Percentiles rank a stretch among this genome's conserved stretches.
Evolutionary conservation across 2,113 vertebrate species (phyloP).

Genomic region (Lycaon pictus): DNA sequence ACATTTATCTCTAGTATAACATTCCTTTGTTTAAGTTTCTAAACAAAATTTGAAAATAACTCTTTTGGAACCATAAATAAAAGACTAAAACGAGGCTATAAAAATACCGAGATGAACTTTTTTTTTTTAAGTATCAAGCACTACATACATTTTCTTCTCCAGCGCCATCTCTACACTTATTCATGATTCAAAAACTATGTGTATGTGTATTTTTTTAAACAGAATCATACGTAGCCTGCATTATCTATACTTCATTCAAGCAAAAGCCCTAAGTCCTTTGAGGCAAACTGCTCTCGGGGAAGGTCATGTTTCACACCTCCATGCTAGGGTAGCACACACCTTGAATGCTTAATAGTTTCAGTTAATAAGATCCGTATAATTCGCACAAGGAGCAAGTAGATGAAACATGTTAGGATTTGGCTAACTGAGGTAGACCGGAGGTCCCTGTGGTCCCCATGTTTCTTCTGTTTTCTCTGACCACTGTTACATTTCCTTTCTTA

Average conservation of each 20-base stretch:
- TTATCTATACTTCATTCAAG: neutral
- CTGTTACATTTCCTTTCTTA: slow-evolving; percentile 53
- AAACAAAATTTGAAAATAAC: slow-evolving; percentile 12
- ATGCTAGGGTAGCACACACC: neutral
- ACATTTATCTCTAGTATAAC: neutral
- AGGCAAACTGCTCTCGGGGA: neutral
- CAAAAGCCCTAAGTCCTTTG: slow-evolving; percentile 23
- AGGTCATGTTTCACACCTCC: slow-evolving; percentile 20
- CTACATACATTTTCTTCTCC: neutral
- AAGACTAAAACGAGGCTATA: neutral
- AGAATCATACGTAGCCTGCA: neutral
- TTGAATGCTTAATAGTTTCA: slow-evolving; percentile 49
- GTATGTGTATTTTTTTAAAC: neutral
- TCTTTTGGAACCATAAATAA: neutral
- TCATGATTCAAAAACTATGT: neutral
- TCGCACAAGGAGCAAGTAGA: neutral
- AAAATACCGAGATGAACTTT: neutral
- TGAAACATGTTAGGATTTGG: slow-evolving; percentile 1
- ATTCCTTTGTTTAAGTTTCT: slow-evolving; percentile 26
- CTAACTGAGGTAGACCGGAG: neutral
- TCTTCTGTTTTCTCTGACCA: slow-evolving; percentile 47
- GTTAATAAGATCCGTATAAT: slow-evolving; percentile 51
- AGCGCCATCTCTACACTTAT: neutral
- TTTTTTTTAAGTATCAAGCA: neutral
- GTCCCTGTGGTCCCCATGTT: neutral